Conservation (phyloP, 2,113 vertebrate genomes). For the Aegotheles bennettii region DNA sequence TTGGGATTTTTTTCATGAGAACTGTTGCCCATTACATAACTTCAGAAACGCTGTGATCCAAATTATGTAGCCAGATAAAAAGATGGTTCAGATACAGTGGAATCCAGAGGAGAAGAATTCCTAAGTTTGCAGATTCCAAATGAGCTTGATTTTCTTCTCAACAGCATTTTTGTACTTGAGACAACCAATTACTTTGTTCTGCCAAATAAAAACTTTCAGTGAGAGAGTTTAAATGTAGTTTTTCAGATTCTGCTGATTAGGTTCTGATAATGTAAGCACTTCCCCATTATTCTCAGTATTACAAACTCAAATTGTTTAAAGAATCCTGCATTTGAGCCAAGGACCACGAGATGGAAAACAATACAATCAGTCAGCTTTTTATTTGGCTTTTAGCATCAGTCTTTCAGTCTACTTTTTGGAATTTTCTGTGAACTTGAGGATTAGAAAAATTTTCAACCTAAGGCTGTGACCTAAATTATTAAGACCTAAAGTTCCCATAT, state of each 20-base stretch:
- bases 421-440: background rate
- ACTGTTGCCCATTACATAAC: background rate
- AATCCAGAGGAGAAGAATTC: slow-evolving; percentile 21
- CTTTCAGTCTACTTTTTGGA: background rate
- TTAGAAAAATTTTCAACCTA: background rate
- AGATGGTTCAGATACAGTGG: background rate
- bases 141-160: slow-evolving; percentile 26
- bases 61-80: background rate
- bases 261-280: background rate
- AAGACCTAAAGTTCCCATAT: background rate
- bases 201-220: background rate
- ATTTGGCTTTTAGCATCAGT: background rate
- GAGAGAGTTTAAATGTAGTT: background rate
- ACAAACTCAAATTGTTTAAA: background rate
- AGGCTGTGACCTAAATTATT: background rate
- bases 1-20: background rate
- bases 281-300: background rate
- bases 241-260: background rate
- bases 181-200: background rate
- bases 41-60: background rate
- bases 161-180: background rate
- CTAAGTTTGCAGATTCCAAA: slow-evolving; percentile 20
- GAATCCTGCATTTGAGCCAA: background rate
- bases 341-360: background rate
- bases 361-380: background rate